These are phyloP conservation scores for Catagonus wagneri DNA, from an alignment of 2,113 vertebrate species.

Conservation along the genomic window DNA sequence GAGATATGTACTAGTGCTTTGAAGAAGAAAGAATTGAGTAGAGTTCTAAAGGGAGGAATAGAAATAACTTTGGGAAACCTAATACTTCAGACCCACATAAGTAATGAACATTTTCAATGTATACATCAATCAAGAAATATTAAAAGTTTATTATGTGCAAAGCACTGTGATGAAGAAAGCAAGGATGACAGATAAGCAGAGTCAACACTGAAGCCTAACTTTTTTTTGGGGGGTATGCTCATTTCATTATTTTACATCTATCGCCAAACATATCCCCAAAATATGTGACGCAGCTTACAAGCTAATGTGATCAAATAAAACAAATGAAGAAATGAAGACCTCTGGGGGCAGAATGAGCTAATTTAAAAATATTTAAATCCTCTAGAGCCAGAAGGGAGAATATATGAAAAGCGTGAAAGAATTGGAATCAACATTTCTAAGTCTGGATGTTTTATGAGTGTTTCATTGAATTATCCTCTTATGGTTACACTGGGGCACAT, in stretches of 20 bases:
- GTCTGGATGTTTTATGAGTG: conserved; percentile 72
- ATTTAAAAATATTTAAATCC: conserved; percentile 82
- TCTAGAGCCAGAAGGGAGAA: conserved; percentile 76
- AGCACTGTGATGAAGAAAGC: conserved; percentile 11
- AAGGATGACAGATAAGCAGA: conserved; percentile 22
- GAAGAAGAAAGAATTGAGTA: conserved; percentile 27
- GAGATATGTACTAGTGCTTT: background rate
- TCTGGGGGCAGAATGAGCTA: conserved; percentile 68
- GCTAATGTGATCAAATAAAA: conserved; percentile 81
- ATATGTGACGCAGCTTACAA: conserved; percentile 74
- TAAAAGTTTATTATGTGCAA: background rate
- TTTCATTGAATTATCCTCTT: conserved; percentile 79
- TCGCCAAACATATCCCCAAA: conserved; percentile 68
- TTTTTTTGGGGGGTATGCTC: conserved; percentile 55
- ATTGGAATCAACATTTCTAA: conserved; percentile 65
- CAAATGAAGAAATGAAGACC: conserved; percentile 77
- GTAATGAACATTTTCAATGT: conserved; percentile 49
- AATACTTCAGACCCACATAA: conserved; percentile 6
- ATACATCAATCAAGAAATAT: conserved; percentile 52
- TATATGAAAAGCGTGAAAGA: conserved; percentile 69
- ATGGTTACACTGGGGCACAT: conserved; percentile 64
- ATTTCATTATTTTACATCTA: conserved; percentile 74
- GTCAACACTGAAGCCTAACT: conserved; percentile 1
- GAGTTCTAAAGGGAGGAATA: conserved; percentile 8
- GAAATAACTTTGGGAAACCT: background rate